Evolutionary conservation across 1,140 invertebrate genomes (phyloP), one percentile per base, ranked within the genome.

Genomic region (Drosophila bocki): DNA sequence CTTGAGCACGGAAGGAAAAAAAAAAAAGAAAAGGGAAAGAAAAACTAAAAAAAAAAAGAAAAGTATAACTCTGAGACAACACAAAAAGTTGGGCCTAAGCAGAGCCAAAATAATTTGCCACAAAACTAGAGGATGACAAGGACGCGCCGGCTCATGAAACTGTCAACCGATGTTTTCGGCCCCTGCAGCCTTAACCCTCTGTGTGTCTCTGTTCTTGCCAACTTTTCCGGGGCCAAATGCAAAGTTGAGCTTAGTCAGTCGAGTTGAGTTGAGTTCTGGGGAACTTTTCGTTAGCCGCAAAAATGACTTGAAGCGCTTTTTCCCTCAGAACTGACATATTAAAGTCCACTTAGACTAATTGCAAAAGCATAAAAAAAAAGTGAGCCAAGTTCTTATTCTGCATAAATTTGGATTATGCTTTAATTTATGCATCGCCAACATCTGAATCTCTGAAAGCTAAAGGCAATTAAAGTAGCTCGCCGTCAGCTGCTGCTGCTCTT

Each of bases 341-440:
- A 88, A 88, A 84, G 80, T 80, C 78, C 85, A 84, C 85, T 88
- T 90, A 84, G 78, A 62, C 69, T 90, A 88, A 88, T 88, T 88
- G 84, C 81, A 90, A 79, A 86, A 78, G 44, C 51, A 61, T 50
- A 60, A 77, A 42, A 33, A 33, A 72, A 54, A 60, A 42, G 22
- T 13, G 9, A 48, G 42, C 26, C 22, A 41, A 17, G 12, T 29
- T 22, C 63, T 35, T 26, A 22, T 19, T 17, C 32, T 61, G 48
- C 48, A 71, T 70, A 70, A 71, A 48, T 70, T 70, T 41, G 68
- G 35, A 33, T 60, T 48, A 59, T 71, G 51, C 68, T 26, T 42
- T 77, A 63, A 82, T 69, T 77, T 75, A 70, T 88, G 68, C 75
- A 48, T 69, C 57, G 35, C 51, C 60, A 68, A 22, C 48, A 53